Percentiles rank a stretch among this genome's conserved stretches.
Conservation (phyloP, 1,140 invertebrate species). For the Acromyrmex echinatior region DNA sequence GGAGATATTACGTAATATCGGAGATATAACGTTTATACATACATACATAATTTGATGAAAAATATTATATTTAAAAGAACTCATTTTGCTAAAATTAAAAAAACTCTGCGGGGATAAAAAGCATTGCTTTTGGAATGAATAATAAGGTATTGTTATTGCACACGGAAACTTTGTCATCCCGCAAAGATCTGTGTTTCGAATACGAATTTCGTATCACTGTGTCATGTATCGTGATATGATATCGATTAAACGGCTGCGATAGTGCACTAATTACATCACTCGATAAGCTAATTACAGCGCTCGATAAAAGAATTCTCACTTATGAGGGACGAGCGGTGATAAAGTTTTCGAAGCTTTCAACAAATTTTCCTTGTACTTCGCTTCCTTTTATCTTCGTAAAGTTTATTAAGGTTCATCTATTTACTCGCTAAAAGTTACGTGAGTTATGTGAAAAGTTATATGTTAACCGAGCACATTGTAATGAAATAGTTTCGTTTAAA, state of each 20-base stretch:
- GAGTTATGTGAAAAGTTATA: background rate
- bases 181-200: background rate
- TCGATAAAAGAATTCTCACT: conserved; percentile 11
- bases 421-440: conserved; percentile 7
- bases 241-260: conserved; percentile 20
- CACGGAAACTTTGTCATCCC: background rate
- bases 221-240: background rate
- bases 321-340: conserved; percentile 6
- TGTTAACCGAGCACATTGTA: background rate
- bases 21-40: background rate
- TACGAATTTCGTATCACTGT: background rate
- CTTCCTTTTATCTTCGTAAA: conserved; percentile 26
- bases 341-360: conserved; percentile 43
- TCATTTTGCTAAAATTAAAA: background rate
- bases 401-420: conserved; percentile 22
- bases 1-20: background rate
- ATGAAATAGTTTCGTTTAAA: conserved; percentile 16
- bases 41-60: background rate
- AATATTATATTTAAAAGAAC: background rate
- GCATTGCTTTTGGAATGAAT: background rate
- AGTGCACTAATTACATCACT: conserved; percentile 22
- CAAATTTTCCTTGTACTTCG: conserved; percentile 30
- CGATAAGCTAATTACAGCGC: no score
- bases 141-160: background rate
- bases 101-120: background rate